phyloP scores from a whole-genome alignment of 2,797 vertebrate genomes.

The Mus spretus region DNA sequence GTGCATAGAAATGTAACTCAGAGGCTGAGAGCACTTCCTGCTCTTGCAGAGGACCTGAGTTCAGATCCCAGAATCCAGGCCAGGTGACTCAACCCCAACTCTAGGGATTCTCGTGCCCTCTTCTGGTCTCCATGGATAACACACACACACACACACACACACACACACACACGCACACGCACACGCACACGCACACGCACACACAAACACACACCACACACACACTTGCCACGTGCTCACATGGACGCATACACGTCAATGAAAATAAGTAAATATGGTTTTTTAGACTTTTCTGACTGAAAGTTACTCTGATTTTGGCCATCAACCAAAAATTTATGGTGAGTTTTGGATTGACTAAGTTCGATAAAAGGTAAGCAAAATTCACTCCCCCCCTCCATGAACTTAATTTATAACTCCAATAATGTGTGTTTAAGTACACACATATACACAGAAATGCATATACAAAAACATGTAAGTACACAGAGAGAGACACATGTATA shows the following conservation, averaged over 20 bases:
- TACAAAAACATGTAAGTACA: not conserved
- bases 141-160: too few relatives aligned
- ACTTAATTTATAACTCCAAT: constrained; percentile 22
- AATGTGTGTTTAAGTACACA: not conserved
- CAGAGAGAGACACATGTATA: not conserved
- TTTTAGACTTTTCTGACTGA: not conserved
- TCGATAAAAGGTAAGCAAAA: constrained; percentile 24
- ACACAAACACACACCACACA: too few relatives aligned
- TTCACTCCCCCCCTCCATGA: not conserved
- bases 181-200: too few relatives aligned
- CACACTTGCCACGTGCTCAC: not conserved
- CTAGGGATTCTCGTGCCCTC: too few relatives aligned
- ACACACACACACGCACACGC: too few relatives aligned
- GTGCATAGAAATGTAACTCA: not conserved
- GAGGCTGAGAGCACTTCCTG: not conserved
- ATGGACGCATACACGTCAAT: not conserved
- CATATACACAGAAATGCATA: not conserved
- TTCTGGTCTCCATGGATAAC: not conserved
- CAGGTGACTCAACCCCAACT: too few relatives aligned
- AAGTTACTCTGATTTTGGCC: not conserved
- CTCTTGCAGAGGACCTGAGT: not conserved
- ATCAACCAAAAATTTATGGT: not conserved
- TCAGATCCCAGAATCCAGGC: not conserved
- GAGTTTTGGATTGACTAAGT: constrained; percentile 13
- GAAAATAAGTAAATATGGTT: not conserved